These are phyloP conservation scores for Plestiodon gilberti DNA, from an alignment of 2,113 vertebrate species.

Conservation along the genomic window DNA sequence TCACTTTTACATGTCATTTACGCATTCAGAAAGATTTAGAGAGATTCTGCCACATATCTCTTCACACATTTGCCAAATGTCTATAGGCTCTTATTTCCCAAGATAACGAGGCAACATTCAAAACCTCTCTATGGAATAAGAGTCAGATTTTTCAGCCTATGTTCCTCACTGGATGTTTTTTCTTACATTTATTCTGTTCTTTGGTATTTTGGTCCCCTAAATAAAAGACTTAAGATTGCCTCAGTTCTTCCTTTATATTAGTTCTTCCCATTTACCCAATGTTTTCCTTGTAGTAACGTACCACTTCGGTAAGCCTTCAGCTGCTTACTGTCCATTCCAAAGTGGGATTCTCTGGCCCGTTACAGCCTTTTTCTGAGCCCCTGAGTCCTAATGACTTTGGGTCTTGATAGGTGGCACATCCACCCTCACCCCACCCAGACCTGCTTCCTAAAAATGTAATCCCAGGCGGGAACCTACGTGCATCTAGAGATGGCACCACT, in stretches of 20 bases:
- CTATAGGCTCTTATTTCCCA: slow-evolving; percentile 39
- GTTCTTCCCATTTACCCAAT: not conserved
- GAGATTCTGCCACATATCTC: slow-evolving; percentile 53
- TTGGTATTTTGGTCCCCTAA: not conserved
- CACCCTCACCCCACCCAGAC: not conserved
- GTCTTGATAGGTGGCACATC: not conserved
- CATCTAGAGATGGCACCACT: not conserved
- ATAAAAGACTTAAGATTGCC: not conserved
- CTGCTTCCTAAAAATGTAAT: not conserved
- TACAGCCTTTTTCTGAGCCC: not conserved
- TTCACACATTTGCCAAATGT: slow-evolving; percentile 43
- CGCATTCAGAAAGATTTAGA: slow-evolving; percentile 71
- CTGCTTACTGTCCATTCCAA: not conserved
- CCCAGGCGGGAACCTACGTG: not conserved
- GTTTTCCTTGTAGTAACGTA: not conserved
- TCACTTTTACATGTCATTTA: slow-evolving; percentile 72
- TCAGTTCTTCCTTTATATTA: not conserved
- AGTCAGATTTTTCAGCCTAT: not conserved
- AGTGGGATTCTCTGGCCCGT: not conserved
- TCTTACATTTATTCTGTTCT: not conserved
- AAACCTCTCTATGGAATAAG: slow-evolving; percentile 34
- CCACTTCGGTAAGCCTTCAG: not conserved
- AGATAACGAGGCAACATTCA: slow-evolving; percentile 46
- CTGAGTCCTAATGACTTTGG: not conserved
- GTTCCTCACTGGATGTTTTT: not conserved